phyloP scores from a whole-genome alignment of 2,888 invertebrate genomes.

The Pocota personata region DNA sequence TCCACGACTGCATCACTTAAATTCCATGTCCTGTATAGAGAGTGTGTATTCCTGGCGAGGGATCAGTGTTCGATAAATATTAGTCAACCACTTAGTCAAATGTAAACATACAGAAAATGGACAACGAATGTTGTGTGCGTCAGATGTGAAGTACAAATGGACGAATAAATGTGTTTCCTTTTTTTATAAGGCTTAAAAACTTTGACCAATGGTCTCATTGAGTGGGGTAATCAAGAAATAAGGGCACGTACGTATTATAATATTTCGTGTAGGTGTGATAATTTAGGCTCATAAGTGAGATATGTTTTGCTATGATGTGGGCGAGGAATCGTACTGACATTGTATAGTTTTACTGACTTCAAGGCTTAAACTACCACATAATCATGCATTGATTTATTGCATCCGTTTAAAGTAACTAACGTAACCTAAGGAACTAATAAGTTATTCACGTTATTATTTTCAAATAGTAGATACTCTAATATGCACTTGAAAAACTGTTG shows the following conservation, averaged over 20 bases:
- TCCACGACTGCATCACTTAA: slow-evolving; percentile 19
- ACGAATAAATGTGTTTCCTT: not conserved
- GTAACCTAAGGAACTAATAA: no score
- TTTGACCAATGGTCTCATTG: not conserved
- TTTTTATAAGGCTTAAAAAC: not conserved
- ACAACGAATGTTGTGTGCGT: not conserved
- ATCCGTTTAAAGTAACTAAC: no score
- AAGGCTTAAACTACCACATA: no score
- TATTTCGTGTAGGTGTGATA: no score
- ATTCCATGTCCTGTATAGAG: slow-evolving; percentile 28
- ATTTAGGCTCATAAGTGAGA: no score
- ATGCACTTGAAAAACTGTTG: no score
- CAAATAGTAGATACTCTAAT: no score
- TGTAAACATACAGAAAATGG: slow-evolving; percentile 1
- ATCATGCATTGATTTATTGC: no score
- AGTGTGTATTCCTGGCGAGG: not conserved
- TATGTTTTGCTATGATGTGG: no score
- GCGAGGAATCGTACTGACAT: no score
- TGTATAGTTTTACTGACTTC: no score
- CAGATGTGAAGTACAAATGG: not conserved
- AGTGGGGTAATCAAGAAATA: not conserved
- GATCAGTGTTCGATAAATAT: slow-evolving; percentile 55
- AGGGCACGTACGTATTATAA: not conserved
- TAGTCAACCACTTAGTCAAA: slow-evolving; percentile 56
- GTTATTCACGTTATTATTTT: no score